Percentiles rank a stretch among this genome's conserved stretches.
Evolutionary conservation across 2,888 invertebrate species (phyloP).

Genomic region (Cyclophora albipunctata): DNA sequence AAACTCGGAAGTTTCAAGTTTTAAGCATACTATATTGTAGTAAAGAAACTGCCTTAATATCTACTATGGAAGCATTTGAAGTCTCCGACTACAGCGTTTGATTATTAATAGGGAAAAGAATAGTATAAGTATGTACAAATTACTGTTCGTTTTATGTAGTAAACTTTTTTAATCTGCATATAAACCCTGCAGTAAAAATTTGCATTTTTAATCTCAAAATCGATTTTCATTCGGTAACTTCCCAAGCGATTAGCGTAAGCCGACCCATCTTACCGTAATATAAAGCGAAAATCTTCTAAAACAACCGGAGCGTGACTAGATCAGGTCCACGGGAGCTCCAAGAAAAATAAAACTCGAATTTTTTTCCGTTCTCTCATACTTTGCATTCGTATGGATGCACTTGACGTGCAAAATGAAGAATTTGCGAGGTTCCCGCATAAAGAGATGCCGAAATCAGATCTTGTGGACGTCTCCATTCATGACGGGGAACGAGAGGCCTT

Average conservation of each 20-base stretch:
- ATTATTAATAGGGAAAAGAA: no score
- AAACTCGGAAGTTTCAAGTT: no score
- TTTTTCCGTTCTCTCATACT: slow-evolving; percentile 8
- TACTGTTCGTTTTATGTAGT: no score
- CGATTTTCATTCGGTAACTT: no score
- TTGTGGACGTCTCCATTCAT: slow-evolving; percentile 55
- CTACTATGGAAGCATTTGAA: no score
- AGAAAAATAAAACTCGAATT: slow-evolving; percentile 3
- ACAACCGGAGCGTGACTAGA: slow-evolving; percentile 12
- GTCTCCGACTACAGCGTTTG: no score
- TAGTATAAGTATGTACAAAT: no score
- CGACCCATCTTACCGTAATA: neutral
- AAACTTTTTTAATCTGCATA: no score
- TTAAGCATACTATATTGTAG: no score
- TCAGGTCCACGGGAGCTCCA: neutral
- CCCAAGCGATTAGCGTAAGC: neutral
- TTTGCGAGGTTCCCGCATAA: slow-evolving; percentile 37
- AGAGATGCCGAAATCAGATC: slow-evolving; percentile 69
- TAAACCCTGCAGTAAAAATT: no score
- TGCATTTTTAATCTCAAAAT: no score
- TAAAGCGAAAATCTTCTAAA: slow-evolving; percentile 4
- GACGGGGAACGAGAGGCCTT: slow-evolving; percentile 17
- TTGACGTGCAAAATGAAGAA: slow-evolving; percentile 36
- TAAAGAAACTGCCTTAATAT: no score
- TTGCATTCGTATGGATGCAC: slow-evolving; percentile 28